Evolutionary conservation across 2,888 invertebrate species (phyloP).

Genomic region (Tiphia femorata): DNA sequence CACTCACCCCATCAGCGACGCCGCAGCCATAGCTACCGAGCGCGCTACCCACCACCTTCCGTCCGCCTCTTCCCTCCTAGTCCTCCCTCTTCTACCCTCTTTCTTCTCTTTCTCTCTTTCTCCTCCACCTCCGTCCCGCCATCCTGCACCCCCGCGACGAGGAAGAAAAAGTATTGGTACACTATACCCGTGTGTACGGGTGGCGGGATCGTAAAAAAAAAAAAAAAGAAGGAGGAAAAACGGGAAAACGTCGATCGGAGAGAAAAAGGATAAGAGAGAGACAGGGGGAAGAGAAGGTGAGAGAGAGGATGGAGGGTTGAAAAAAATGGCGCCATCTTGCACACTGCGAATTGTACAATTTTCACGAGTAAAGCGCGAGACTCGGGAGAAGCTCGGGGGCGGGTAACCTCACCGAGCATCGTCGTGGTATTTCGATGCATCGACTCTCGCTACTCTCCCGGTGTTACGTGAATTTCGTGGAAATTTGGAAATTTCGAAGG

Average conservation of each 20-base stretch:
- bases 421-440: no score
- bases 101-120: constrained; percentile 9
- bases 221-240: constrained; percentile 21
- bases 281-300: constrained; percentile 37
- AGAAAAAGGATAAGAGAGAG: constrained; percentile 18
- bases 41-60: constrained; percentile 9
- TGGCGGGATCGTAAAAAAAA: constrained; percentile 40
- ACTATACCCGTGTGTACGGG: constrained; percentile 42
- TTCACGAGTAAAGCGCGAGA: no score
- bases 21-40: constrained; percentile 41
- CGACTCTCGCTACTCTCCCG: no score
- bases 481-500: no score
- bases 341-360: no score
- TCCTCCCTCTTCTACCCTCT: not conserved
- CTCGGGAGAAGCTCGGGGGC: no score
- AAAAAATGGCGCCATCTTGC: constrained; percentile 44
- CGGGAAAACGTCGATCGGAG: constrained; percentile 36
- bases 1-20: constrained; percentile 5
- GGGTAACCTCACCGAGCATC: no score
- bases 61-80: constrained; percentile 3
- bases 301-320: constrained; percentile 21
- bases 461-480: no score
- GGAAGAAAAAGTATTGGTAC: constrained; percentile 50
- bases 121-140: constrained; percentile 7
- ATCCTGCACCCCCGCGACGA: constrained; percentile 19